Evolutionary conservation across 1,140 invertebrate species (phyloP).

Genomic region (Drosophila bocki): DNA sequence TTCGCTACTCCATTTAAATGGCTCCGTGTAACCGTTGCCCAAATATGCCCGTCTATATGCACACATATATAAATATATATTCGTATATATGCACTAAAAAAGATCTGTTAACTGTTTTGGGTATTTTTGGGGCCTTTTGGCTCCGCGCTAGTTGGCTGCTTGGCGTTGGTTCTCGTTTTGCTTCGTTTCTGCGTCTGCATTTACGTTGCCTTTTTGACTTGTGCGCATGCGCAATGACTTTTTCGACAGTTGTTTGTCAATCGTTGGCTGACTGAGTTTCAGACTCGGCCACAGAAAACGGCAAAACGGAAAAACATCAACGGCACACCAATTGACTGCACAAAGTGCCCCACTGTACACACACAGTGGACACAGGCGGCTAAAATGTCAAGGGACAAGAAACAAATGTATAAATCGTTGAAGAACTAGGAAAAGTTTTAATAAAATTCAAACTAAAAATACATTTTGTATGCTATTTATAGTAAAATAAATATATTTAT

Average conservation of each 20-base stretch:
- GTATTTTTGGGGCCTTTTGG: constrained; percentile 18
- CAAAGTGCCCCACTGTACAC: constrained; percentile 29
- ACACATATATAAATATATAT: not conserved
- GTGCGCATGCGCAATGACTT: constrained; percentile 79
- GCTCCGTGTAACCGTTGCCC: constrained; percentile 70
- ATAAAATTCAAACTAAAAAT: not conserved
- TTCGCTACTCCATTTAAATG: constrained; percentile 78
- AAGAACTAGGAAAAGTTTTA: not conserved
- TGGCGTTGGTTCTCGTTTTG: constrained; percentile 37
- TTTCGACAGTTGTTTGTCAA: constrained; percentile 81
- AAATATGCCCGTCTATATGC: constrained; percentile 30
- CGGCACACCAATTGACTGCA: constrained; percentile 40
- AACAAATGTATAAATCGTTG: not conserved
- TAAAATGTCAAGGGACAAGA: constrained; percentile 20
- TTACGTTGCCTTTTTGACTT: constrained; percentile 75
- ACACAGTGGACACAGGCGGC: constrained; percentile 33
- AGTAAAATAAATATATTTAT: not conserved
- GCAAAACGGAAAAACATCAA: constrained; percentile 23
- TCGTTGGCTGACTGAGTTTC: constrained; percentile 48
- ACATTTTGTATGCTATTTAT: not conserved
- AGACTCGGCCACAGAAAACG: constrained; percentile 24
- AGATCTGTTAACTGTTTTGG: constrained; percentile 60
- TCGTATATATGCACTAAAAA: constrained; percentile 24
- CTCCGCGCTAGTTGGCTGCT: constrained; percentile 1
- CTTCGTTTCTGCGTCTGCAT: constrained; percentile 61